Evolutionary conservation across 2,113 vertebrate genomes (phyloP), one percentile per base, ranked within the genome.

Genomic region (Camarhynchus parvulus): DNA sequence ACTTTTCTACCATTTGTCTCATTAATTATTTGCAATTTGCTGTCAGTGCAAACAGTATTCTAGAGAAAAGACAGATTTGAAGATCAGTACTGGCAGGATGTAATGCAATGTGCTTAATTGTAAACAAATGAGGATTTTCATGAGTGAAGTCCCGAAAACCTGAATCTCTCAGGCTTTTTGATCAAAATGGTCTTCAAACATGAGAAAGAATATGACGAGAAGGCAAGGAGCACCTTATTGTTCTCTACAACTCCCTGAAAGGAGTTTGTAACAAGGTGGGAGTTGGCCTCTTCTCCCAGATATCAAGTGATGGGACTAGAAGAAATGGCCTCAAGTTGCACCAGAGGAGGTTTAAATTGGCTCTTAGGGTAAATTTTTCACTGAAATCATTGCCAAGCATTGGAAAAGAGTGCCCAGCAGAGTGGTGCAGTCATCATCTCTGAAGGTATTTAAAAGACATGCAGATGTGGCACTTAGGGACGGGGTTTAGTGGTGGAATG

Each of bases 221-320:
- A 83, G 30, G 21, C 31, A 62, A 30, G 30, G 14, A 15, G 7
- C 4, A 49, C 5, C 9, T 69, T 56, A 13, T 10, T 49, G 35
- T 11, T 37, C 35, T 49, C 42, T 69, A 44, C 15, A 63, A 17
- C 18, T 49, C 25, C 31, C 35, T 49, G 35, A 35, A n/a, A 69
- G 6, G 31, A 49, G 47, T 41, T 55, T 49, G 21, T 42, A 55
- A 30, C n/a, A 55, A 37, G 25, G 47, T 53, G 21, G 19, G 24
- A 46, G 11, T 35, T 0, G 0, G 10, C 18, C 31, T 35, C 25
- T 76, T 35, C n/a, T 63, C 49, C 56, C 49, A 56, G 10, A 6
- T 20, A 47, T 18, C 63, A 69, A 55, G 70, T 3, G 47, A 62
- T 0, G 3, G 31, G 25, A 69, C 41, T 49, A 49, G 47, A 55